Percentiles rank a stretch among this genome's conserved stretches.
These are phyloP conservation scores for Hipposideros larvatus DNA, from an alignment of 2,797 vertebrate genomes.

Conservation along the genomic window DNA sequence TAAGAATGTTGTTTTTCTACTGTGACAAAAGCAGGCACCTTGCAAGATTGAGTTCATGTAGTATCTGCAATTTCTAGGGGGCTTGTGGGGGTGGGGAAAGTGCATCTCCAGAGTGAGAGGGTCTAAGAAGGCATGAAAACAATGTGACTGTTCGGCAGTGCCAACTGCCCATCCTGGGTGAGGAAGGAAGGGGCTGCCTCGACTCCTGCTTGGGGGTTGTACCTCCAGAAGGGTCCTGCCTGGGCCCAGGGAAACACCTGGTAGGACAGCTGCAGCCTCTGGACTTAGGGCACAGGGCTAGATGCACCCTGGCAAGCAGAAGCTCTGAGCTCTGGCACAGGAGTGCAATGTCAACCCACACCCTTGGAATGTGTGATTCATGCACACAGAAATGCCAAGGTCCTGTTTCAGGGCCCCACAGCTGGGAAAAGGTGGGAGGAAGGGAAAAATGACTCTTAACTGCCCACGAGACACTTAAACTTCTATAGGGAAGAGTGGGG, in stretches of 20 bases:
- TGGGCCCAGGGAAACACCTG: neutral
- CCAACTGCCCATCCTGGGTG: neutral
- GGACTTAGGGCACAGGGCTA: neutral
- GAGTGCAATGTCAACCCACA: fast-evolving
- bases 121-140: neutral
- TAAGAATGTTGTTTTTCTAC: neutral
- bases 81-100: neutral
- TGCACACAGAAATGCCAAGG: neutral
- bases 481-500: neutral
- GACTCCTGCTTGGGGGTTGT: neutral
- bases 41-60: neutral
- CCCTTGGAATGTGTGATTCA: neutral
- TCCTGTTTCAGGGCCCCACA: neutral
- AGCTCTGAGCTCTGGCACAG: neutral
- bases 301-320: too few species aligned
- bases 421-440: neutral
- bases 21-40: neutral
- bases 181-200: neutral
- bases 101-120: neutral
- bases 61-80: neutral
- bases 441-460: neutral
- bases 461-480: neutral
- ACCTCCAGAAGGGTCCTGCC: neutral
- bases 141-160: neutral
- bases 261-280: neutral